Evolutionary conservation across 2,888 invertebrate species (phyloP).

Genomic region (Thysanoteuthis rhombus): DNA sequence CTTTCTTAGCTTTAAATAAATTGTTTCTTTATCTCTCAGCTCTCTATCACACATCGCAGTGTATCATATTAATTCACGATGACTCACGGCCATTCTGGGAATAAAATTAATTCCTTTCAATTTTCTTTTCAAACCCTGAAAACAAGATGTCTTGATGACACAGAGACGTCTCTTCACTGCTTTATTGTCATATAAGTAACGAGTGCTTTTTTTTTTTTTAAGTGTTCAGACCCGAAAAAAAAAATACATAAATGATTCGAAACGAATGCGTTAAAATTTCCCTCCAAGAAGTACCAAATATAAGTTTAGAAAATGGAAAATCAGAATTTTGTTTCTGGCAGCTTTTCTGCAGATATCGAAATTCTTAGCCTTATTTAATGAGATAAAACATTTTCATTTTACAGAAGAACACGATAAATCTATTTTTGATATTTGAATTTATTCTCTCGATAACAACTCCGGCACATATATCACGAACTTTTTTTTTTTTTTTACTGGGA

Average conservation of each 20-base stretch:
- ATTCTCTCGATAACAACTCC: background rate
- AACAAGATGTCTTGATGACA: background rate
- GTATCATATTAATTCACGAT: background rate
- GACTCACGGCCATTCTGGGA: background rate
- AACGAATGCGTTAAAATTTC: background rate
- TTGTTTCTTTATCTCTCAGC: background rate
- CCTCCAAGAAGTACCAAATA: background rate
- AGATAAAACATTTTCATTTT: background rate
- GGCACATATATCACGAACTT: background rate
- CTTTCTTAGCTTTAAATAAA: no score
- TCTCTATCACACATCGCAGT: background rate
- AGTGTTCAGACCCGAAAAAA: background rate
- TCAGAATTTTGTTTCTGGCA: background rate
- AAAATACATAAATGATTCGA: background rate
- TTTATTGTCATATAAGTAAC: background rate
- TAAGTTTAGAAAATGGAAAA: background rate
- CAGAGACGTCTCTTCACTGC: background rate
- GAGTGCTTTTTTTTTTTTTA: background rate
- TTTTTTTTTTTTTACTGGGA: background rate
- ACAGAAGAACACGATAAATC: background rate
- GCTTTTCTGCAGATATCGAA: background rate
- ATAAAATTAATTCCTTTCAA: background rate
- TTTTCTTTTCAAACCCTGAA: background rate
- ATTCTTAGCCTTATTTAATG: background rate
- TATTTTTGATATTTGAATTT: background rate